Evolutionary conservation across 2,888 invertebrate genomes (phyloP), one percentile per base, ranked within the genome.

Genomic region (Microctonus brassicae): DNA sequence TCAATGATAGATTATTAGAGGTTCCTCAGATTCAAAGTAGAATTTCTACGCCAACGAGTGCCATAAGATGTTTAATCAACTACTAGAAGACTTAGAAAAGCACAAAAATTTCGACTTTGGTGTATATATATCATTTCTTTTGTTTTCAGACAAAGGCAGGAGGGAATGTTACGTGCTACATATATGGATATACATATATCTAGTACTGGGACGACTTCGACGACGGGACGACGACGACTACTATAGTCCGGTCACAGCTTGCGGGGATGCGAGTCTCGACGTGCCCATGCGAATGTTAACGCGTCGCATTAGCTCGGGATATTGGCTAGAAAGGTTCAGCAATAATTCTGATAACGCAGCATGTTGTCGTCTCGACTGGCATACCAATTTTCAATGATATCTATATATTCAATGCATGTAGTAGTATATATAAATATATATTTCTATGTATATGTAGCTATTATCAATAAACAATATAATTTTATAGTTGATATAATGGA

Each of bases 331-430:
- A 75, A 73, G 74, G 75, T 61, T 73, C 70, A 76, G 84, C 84
- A 85, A 86, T 85, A 86, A 86, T 86, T 86, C 82, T 85, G 86
- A 86, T 86, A 86, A 86, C 86, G 82, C 86, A 86, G 84, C 86
- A 86, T 86, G 86, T 86, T 86, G 86, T 86, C 84, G 83, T 84
- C 86, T 84, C 82, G 84, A 81, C 77, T 81, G 80, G 86, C 85
- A 86, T 86, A 86, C 86, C 80, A 85, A 86, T 84, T 83, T 78
- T 75, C 78, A 76, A 63, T 57, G 7, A 3, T 29, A 29, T 29
- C 3, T n/a, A n/a, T n/a, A n/a, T n/a, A n/a, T n/a, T 36, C 53
- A 22, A 33, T 39, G 36, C 61, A 34, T 58, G 29, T 24, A 42
- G 9, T 17, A 22, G 17, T 34, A 64, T 20, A 47, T 22, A 22